Percentiles rank a stretch among this genome's conserved stretches.
phyloP scores from a whole-genome alignment of 2,888 invertebrate species.

The Trisateles emortualis region DNA sequence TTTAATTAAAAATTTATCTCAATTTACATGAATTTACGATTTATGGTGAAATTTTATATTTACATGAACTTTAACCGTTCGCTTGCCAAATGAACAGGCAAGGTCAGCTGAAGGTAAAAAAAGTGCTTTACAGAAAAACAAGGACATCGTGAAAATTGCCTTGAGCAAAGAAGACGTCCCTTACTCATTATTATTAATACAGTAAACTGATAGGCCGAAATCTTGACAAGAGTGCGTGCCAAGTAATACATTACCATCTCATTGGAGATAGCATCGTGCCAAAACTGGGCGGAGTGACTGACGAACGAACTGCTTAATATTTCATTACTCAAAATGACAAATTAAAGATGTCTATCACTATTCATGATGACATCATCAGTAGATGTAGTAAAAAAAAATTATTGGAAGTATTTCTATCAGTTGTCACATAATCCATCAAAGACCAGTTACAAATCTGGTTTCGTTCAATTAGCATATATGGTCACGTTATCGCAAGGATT shows the following conservation, averaged over 20 bases:
- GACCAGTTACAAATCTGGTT: slow-evolving; percentile 52
- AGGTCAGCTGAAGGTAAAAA: slow-evolving; percentile 56
- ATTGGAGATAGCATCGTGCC: slow-evolving; percentile 74
- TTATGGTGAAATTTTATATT: slow-evolving; percentile 19
- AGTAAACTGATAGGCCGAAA: slow-evolving; percentile 71
- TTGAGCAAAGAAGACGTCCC: slow-evolving; percentile 55
- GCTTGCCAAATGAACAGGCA: slow-evolving; percentile 51
- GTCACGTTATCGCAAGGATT: slow-evolving; percentile 41
- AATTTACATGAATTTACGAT: slow-evolving; percentile 14
- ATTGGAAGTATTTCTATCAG: slow-evolving; percentile 33
- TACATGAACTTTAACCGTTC: slow-evolving; percentile 25
- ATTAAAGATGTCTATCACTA: slow-evolving; percentile 48
- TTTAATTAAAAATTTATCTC: slow-evolving; percentile 5
- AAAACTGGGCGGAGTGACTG: slow-evolving; percentile 60
- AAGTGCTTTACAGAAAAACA: slow-evolving; percentile 55
- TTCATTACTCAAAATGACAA: slow-evolving; percentile 52
- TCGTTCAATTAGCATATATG: slow-evolving; percentile 37
- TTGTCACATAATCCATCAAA: slow-evolving; percentile 53
- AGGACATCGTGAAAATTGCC: slow-evolving; percentile 55
- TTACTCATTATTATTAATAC: slow-evolving; percentile 66
- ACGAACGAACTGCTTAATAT: slow-evolving; percentile 55
- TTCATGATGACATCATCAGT: slow-evolving; percentile 40
- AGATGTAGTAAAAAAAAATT: slow-evolving; percentile 36
- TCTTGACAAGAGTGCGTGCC: slow-evolving; percentile 69
- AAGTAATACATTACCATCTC: slow-evolving; percentile 83